These are phyloP conservation scores for Ceramica pisi DNA, from an alignment of 2,888 invertebrate species.

Conservation along the genomic window DNA sequence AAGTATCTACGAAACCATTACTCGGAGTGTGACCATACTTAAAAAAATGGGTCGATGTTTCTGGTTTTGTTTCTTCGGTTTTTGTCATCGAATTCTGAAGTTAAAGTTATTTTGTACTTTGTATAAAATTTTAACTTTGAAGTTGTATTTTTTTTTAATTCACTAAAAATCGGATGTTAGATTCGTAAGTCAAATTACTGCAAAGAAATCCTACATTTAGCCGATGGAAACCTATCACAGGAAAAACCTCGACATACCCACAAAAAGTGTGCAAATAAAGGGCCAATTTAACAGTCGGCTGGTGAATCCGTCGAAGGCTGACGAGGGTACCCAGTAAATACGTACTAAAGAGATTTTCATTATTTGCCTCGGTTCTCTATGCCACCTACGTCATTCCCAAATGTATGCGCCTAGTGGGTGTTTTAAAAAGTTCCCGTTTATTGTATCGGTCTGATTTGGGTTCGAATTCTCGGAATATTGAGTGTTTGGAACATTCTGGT, in stretches of 20 bases:
- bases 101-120: no score
- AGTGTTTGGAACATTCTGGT: background rate
- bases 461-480: conserved; percentile 33
- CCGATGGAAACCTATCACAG: background rate
- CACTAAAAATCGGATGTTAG: background rate
- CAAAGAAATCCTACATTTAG: conserved; percentile 16
- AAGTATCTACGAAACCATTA: no score
- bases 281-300: conserved; percentile 62
- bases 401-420: conserved; percentile 43
- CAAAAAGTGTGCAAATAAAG: conserved; percentile 60
- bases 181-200: conserved; percentile 43
- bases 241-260: conserved; percentile 42
- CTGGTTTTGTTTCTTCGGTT: no score
- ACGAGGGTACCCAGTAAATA: conserved; percentile 61
- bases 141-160: background rate
- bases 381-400: conserved; percentile 47
- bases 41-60: no score
- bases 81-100: no score
- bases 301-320: conserved; percentile 56
- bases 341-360: conserved; percentile 64
- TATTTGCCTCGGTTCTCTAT: conserved; percentile 50
- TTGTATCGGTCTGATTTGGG: conserved; percentile 50
- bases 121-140: no score
- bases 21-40: no score
- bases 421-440: conserved; percentile 43